These are phyloP conservation scores for Lordiphosa collinella DNA, from an alignment of 1,140 invertebrate genomes.

Conservation along the genomic window DNA sequence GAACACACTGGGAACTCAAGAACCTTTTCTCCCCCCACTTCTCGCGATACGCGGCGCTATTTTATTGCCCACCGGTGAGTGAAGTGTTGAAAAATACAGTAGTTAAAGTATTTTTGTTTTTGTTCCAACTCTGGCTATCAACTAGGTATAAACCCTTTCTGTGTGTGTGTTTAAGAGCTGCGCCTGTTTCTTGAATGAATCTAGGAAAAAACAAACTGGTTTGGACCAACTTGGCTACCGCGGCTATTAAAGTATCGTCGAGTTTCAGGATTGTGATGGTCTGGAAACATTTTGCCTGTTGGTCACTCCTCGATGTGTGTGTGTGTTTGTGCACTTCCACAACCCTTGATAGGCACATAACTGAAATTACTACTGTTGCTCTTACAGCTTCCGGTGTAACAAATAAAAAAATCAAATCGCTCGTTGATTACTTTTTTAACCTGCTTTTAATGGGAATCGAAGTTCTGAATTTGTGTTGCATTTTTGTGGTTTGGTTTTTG, in stretches of 20 bases:
- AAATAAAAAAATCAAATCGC: constrained; percentile 22
- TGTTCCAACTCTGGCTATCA: constrained; percentile 24
- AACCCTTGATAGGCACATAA: constrained; percentile 53
- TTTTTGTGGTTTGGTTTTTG: constrained; percentile 29
- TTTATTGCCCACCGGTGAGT: constrained; percentile 72
- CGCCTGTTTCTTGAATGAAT: constrained; percentile 74
- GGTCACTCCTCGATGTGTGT: constrained; percentile 5
- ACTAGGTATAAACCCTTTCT: constrained; percentile 54
- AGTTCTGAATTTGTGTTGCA: constrained; percentile 47
- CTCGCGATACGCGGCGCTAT: constrained; percentile 44
- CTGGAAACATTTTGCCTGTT: constrained; percentile 11
- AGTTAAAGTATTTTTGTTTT: constrained; percentile 63
- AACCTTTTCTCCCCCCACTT: constrained; percentile 2
- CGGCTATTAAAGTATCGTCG: constrained; percentile 35
- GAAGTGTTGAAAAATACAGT: constrained; percentile 75
- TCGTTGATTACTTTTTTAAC: constrained; percentile 47
- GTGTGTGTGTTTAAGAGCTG: constrained; percentile 18
- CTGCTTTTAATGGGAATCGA: constrained; percentile 20
- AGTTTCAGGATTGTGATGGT: constrained; percentile 35
- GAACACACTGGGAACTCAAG: constrained; percentile 20
- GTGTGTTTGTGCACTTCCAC: constrained; percentile 28
- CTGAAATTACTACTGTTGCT: constrained; percentile 66
- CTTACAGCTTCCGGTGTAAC: constrained; percentile 66
- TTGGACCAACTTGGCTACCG: constrained; percentile 61
- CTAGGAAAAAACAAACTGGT: constrained; percentile 62